Evolutionary conservation across 92 coral and sea anemone species (phyloP).

Genomic region (Micromussa lordhowensis): DNA sequence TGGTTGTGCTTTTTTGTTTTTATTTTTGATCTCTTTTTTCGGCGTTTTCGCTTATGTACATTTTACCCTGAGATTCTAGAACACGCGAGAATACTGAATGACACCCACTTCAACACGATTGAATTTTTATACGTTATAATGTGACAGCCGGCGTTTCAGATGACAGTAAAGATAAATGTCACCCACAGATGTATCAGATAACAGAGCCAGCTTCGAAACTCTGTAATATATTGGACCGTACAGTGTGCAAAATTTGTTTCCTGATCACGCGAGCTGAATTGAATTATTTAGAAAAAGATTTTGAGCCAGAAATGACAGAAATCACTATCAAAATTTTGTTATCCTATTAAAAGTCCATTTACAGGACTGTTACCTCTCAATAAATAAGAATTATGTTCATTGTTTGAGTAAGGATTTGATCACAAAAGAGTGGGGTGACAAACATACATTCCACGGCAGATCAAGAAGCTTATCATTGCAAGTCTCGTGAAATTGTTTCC

Average conservation of each 20-base stretch:
- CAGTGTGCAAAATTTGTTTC: neutral
- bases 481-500: slow-evolving; percentile 12
- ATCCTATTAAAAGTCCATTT: slow-evolving; percentile 22
- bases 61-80: no score
- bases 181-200: neutral
- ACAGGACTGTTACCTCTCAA: neutral
- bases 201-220: neutral
- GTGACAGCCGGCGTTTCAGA: slow-evolving; percentile 15
- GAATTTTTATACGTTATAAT: neutral
- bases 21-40: no score
- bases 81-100: neutral
- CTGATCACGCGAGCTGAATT: neutral
- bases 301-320: neutral
- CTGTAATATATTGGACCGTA: neutral
- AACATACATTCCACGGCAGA: slow-evolving; percentile 37
- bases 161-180: neutral
- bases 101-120: neutral
- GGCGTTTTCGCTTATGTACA: no score
- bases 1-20: no score
- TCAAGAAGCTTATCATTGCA: neutral
- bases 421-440: neutral
- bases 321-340: slow-evolving; percentile 5
- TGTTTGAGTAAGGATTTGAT: slow-evolving; percentile 27
- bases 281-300: neutral
- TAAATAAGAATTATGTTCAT: slow-evolving; percentile 20